Evolutionary conservation across 2,888 invertebrate species (phyloP).

Genomic region (Brachyptera putata): DNA sequence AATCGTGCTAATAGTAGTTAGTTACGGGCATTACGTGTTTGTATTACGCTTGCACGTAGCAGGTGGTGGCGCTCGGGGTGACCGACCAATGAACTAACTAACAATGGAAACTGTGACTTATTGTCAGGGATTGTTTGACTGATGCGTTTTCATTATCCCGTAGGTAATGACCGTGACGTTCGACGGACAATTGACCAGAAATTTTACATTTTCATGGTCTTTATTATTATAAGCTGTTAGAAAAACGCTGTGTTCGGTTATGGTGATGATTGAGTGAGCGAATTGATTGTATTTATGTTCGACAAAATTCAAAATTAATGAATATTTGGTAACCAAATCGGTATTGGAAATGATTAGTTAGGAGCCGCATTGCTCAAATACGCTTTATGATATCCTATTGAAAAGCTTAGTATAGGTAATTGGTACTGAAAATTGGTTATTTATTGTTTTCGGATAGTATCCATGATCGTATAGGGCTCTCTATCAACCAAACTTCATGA

Average conservation of each 20-base stretch:
- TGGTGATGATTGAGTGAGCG: neutral
- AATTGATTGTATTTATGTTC: neutral
- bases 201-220: neutral
- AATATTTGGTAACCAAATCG: no score
- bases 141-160: neutral
- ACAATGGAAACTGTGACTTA: neutral
- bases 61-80: no score
- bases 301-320: no score
- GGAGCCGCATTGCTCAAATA: no score
- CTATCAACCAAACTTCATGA: no score
- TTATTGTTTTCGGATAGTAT: no score
- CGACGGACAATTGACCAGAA: conserved; percentile 19
- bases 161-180: conserved; percentile 3
- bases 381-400: no score
- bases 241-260: neutral
- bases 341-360: no score
- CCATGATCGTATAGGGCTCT: no score
- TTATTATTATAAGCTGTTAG: neutral
- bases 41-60: no score
- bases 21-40: conserved; percentile 15
- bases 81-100: neutral
- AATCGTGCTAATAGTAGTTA: conserved; percentile 15
- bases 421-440: no score
- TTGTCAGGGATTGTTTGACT: conserved; percentile 10
- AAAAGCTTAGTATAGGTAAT: no score